These are phyloP conservation scores for Bathybates hornii DNA, from an alignment of 2,113 vertebrate species.

Conservation along the genomic window DNA sequence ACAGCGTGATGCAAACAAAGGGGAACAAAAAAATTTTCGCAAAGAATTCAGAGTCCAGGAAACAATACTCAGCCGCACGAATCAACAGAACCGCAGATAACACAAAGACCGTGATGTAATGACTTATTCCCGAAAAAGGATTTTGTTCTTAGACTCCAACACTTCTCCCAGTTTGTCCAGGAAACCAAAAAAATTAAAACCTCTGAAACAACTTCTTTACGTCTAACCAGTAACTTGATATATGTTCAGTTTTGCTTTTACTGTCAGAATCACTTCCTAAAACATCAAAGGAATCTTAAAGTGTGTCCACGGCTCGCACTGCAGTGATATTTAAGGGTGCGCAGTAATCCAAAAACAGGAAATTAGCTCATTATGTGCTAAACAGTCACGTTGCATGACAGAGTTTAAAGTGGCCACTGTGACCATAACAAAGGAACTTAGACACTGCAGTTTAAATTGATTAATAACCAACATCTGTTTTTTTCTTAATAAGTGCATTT, in stretches of 20 bases:
- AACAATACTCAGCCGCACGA: fast-evolving
- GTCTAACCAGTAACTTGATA: fast-evolving
- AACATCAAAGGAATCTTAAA: not conserved
- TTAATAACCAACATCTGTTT: not conserved
- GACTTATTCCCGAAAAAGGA: not conserved
- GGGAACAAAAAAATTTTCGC: fast-evolving
- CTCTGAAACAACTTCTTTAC: not conserved
- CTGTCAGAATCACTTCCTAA: not conserved
- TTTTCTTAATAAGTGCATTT: not conserved
- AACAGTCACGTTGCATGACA: not conserved
- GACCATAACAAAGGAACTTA: not conserved
- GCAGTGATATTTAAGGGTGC: constrained; percentile 19
- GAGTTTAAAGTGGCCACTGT: not conserved
- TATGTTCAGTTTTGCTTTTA: not conserved
- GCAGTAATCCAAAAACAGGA: constrained; percentile 19
- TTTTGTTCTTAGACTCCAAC: not conserved
- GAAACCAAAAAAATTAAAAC: fast-evolving
- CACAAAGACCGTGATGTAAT: not conserved
- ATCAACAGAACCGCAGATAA: fast-evolving
- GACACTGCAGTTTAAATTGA: not conserved
- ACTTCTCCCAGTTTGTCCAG: fast-evolving
- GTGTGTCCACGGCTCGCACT: fast-evolving
- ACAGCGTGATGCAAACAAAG: not conserved
- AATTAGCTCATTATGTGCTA: constrained; percentile 13
- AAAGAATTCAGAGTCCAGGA: not conserved